These are phyloP conservation scores for Argyrosomus regius DNA, from an alignment of 2,797 vertebrate genomes.

Conservation along the genomic window DNA sequence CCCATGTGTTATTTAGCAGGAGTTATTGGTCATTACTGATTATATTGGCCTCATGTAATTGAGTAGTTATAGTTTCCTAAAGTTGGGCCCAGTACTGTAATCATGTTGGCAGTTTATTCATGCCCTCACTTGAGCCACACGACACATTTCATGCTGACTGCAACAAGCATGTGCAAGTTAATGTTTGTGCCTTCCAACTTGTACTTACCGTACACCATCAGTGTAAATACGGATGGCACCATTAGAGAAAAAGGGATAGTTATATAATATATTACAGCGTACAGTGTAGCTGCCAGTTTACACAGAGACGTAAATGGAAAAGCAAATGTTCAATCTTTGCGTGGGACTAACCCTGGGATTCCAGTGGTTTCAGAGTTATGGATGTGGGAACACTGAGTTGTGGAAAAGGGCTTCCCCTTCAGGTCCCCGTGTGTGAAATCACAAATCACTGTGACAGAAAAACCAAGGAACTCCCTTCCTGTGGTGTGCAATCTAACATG, in stretches of 20 bases:
- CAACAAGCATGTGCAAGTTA: background rate
- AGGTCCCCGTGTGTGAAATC: conserved; percentile 47
- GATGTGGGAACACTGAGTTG: conserved; percentile 44
- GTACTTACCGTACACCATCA: background rate
- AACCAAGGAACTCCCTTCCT: conserved; percentile 64
- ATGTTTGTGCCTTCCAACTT: background rate
- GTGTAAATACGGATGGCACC: conserved; percentile 1
- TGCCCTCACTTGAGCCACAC: conserved; percentile 13
- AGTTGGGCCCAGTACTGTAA: background rate
- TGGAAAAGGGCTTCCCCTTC: conserved; percentile 68
- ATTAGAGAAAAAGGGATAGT: background rate
- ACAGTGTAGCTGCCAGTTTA: conserved; percentile 22
- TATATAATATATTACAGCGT: conserved; percentile 47
- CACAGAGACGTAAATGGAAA: conserved; percentile 58
- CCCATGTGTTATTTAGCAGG: conserved; percentile 17
- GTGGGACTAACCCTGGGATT: conserved; percentile 45
- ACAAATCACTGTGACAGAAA: conserved; percentile 62
- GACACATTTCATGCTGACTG: background rate
- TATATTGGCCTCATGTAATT: conserved; percentile 5
- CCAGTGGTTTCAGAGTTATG: conserved; percentile 49
- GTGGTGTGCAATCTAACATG: conserved; percentile 30
- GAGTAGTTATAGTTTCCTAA: conserved; percentile 36
- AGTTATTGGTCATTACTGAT: conserved; percentile 23
- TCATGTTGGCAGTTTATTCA: background rate
- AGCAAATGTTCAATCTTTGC: conserved; percentile 50